Percentiles rank a stretch among this genome's conserved stretches.
Evolutionary conservation across 2,113 vertebrate species (phyloP).

Genomic region (Hystrix cristata): DNA sequence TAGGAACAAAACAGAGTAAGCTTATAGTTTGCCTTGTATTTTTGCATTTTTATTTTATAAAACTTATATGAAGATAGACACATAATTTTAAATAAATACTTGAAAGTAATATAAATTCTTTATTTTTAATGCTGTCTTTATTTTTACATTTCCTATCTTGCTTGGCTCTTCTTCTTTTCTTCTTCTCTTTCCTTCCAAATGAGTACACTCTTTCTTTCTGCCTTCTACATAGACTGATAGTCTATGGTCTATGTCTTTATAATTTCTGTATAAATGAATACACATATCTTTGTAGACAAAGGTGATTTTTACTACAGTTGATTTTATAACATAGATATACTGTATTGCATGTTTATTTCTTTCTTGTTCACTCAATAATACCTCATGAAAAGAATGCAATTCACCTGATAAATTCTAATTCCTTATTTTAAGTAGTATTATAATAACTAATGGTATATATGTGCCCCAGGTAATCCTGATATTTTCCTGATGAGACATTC

Average conservation of each 20-base stretch:
- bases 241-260: neutral
- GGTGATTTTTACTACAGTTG: neutral
- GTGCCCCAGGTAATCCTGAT: neutral
- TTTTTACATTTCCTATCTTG: neutral
- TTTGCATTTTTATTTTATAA: slow-evolving; percentile 20
- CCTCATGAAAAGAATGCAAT: neutral
- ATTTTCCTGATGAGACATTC: neutral
- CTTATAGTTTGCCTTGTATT: neutral
- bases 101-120: neutral
- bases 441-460: neutral
- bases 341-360: neutral
- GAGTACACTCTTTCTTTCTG: neutral
- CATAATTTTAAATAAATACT: neutral
- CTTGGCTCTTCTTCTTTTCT: neutral
- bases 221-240: neutral
- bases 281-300: neutral
- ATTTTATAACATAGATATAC: neutral
- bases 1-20: neutral
- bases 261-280: neutral
- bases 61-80: neutral
- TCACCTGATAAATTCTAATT: neutral
- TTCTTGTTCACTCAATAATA: neutral
- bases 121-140: neutral
- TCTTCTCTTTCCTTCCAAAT: neutral
- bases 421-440: neutral